phyloP scores from a whole-genome alignment of 1,140 invertebrate genomes.

The Heliothis virescens region DNA sequence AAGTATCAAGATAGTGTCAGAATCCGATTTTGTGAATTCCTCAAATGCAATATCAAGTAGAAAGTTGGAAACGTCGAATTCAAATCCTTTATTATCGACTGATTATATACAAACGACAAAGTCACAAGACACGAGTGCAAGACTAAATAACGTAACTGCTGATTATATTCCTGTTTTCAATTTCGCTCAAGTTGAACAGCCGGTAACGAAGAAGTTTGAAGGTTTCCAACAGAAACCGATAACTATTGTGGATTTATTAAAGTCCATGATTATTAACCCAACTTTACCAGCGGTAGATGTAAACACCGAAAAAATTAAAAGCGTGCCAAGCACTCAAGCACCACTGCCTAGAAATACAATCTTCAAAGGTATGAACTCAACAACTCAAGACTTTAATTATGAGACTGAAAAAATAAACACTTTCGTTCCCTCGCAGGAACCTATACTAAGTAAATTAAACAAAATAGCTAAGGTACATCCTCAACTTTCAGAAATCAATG shows the following conservation, averaged over 20 bases:
- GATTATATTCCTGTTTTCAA: neutral
- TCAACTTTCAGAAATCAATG: neutral
- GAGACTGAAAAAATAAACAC: neutral
- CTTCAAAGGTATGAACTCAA: neutral
- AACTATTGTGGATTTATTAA: neutral
- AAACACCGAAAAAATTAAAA: neutral
- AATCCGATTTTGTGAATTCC: neutral
- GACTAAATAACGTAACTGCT: neutral
- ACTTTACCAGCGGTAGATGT: neutral
- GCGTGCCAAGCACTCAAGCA: neutral
- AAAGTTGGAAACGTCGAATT: neutral
- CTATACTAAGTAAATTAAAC: neutral
- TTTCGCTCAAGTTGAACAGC: neutral
- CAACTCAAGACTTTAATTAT: neutral
- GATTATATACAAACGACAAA: neutral
- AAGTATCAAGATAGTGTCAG: constrained; percentile 3
- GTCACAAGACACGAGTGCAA: neutral
- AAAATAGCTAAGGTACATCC: neutral
- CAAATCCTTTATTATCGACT: neutral
- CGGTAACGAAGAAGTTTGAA: neutral
- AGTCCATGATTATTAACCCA: neutral
- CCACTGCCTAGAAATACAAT: neutral
- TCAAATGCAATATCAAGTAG: neutral
- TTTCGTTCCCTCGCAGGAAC: neutral
- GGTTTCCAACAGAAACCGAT: neutral